Percentiles rank a stretch among this genome's conserved stretches.
Evolutionary conservation across 2,113 vertebrate species (phyloP).

Genomic region (Smithornis capensis): DNA sequence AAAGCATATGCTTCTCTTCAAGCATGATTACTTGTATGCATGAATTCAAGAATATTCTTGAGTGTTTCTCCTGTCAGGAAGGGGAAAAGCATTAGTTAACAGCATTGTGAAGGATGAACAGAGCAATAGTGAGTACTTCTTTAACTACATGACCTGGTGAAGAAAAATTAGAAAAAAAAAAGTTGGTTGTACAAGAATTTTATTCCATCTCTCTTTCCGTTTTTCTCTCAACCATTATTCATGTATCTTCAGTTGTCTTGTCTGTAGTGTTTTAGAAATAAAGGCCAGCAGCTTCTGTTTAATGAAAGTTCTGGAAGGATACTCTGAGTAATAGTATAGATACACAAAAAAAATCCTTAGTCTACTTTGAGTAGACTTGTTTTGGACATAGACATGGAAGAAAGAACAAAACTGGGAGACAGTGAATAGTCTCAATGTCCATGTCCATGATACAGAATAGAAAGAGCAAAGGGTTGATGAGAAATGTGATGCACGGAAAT

Average conservation of each 20-base stretch:
- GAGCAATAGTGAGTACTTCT: neutral
- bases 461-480: neutral
- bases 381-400: neutral
- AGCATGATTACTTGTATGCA: neutral
- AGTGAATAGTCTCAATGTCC: neutral
- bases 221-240: neutral
- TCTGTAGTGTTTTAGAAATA: neutral
- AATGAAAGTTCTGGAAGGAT: neutral
- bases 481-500: neutral
- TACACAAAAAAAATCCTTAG: neutral
- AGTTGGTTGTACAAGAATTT: neutral
- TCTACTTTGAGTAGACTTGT: neutral
- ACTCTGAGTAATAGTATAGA: neutral
- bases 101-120: neutral
- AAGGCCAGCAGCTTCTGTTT: neutral
- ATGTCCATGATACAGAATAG: neutral
- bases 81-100: constrained; percentile 7
- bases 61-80: constrained; percentile 36
- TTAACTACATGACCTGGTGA: neutral
- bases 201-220: neutral
- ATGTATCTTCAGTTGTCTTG: neutral
- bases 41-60: constrained; percentile 17
- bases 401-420: neutral
- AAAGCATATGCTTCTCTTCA: constrained; percentile 29
- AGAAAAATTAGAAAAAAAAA: neutral